Conservation (phyloP, 2,113 vertebrate species). For the Mandrillus leucophaeus region DNA sequence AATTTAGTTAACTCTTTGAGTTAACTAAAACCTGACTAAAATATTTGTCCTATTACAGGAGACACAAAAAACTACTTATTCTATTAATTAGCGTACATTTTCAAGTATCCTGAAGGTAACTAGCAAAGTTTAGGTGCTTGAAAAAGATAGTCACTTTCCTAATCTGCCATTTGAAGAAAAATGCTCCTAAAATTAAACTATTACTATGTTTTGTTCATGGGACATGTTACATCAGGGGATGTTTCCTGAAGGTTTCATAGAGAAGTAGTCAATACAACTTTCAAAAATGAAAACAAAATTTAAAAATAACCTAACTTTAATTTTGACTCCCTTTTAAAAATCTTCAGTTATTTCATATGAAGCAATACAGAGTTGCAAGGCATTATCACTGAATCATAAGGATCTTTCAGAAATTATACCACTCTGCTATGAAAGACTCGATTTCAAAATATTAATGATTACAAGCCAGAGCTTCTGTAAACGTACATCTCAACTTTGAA, state of each 20-base stretch:
- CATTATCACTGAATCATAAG: slow-evolving; percentile 5
- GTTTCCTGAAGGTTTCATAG: background rate
- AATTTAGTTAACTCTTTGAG: background rate
- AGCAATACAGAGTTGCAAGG: background rate
- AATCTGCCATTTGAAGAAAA: background rate
- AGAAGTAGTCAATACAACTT: background rate
- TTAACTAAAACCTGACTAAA: background rate
- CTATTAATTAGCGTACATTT: background rate
- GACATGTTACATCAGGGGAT: background rate
- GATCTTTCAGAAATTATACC: background rate
- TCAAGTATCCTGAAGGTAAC: background rate
- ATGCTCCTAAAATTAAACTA: slow-evolving; percentile 1
- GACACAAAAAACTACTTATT: background rate
- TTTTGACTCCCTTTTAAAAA: background rate
- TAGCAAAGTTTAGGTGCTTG: background rate
- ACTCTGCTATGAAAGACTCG: background rate
- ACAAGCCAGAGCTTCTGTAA: background rate
- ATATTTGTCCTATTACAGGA: background rate
- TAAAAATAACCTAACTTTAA: background rate
- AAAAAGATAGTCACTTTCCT: background rate
- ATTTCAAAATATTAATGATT: slow-evolving; percentile 34
- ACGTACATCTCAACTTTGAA: background rate
- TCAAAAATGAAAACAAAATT: background rate
- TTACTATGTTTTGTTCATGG: background rate
- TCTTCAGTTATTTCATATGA: background rate